Base-by-base conservation (phyloP, 2,888 invertebrate species). In the Lutraria lutraria region DNA sequence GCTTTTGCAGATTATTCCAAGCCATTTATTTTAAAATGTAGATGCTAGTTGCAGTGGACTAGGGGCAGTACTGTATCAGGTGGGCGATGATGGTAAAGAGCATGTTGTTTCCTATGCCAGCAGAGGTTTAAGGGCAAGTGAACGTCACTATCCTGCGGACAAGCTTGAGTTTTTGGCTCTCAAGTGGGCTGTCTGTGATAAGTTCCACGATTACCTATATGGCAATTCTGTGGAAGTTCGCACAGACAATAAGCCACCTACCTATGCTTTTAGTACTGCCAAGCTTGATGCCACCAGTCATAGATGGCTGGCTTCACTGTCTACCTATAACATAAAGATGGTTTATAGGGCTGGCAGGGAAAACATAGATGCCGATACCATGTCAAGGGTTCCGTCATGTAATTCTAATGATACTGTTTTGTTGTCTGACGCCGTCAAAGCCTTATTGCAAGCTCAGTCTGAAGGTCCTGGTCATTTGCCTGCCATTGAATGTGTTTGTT, bases 211-310 rank as follows among this genome's bases (percentile, higher is more conserved):
- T 54, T 89, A 89, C 76, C 56, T 89, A 19, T 89, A 87, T 76
- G 89, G 81, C 25, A 80, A 54, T 52, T 79, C 25, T 16, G 87
- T 84, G 53, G 31, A 25, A 16, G 89, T 87, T 21, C 0, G 52
- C n/a, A 87, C 89, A 1, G 87, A 89, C 54, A 90, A 90, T 29
- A 90, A 90, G 54, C 90, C 88, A 21, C 86, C 86, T 19, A 90
- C 90, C 12, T 88, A 90, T 83, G 87, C 86, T 15, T 19, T 82
- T n/a, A 83, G 87, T 25, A 81, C 84, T 6, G 86, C 88, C 21
- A 81, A 79, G 21, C 52, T 90, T 34, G 88, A 88, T 86, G 84
- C 84, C 16, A 81, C 29, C 0, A 56, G 56, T 4, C 81, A 81
- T 43, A 68, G 63, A 25, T 68, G 63, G 25, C 25, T 68, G 13